Percentiles rank a stretch among this genome's conserved stretches.
Evolutionary conservation across 1,140 invertebrate genomes (phyloP).

Genomic region (Formica exsecta): DNA sequence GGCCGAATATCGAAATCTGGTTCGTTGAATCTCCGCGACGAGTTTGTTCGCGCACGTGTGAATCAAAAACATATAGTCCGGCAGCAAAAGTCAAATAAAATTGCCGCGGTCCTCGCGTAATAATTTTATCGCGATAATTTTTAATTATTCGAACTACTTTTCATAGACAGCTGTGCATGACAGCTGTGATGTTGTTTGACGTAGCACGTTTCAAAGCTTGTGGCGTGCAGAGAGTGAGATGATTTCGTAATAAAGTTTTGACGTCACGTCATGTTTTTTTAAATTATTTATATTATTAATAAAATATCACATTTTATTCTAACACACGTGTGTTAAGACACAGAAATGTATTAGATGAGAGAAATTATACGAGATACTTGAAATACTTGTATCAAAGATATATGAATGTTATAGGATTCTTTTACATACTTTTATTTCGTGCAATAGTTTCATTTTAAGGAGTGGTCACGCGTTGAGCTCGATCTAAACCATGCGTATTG

Average conservation of each 20-base stretch:
- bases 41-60: conserved; percentile 70
- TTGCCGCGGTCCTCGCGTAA: background rate
- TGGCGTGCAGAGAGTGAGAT: background rate
- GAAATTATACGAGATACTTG: background rate
- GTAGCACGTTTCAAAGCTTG: background rate
- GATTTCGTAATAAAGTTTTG: background rate
- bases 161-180: background rate
- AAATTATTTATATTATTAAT: conserved; percentile 2
- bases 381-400: background rate
- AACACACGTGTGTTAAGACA: background rate
- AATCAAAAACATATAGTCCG: conserved; percentile 47
- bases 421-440: conserved; percentile 8
- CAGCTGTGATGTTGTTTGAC: background rate
- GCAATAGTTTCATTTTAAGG: background rate
- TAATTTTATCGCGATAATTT: background rate
- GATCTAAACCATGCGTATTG: background rate
- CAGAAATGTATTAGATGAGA: background rate
- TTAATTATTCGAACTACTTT: background rate
- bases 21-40: conserved; percentile 73
- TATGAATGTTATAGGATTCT: background rate
- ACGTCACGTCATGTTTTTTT: background rate
- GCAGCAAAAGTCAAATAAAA: conserved; percentile 18
- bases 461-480: background rate
- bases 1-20: conserved; percentile 71
- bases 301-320: background rate